These are phyloP conservation scores for Chrysopilus asiliformis DNA, from an alignment of 2,888 invertebrate genomes.

Conservation along the genomic window DNA sequence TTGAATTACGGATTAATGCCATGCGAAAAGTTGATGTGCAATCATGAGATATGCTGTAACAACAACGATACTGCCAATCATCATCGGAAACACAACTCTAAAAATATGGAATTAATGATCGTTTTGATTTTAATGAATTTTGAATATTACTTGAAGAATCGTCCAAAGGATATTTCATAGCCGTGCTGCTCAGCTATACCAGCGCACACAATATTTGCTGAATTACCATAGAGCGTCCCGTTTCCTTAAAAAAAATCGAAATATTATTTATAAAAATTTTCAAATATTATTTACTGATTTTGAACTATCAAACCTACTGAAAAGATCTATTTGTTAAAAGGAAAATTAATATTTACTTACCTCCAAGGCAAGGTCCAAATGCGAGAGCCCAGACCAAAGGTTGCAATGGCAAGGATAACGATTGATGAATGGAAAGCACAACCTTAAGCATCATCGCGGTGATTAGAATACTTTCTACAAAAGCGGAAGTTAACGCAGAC, in stretches of 20 bases:
- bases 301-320: too few species aligned
- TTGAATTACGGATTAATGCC: too few species aligned
- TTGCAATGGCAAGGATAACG: slow-evolving; percentile 55
- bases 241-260: slow-evolving; percentile 47
- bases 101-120: slow-evolving; percentile 17
- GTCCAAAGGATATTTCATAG: slow-evolving; percentile 67
- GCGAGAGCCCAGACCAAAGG: slow-evolving; percentile 78
- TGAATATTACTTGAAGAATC: slow-evolving; percentile 56
- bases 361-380: slow-evolving; percentile 81
- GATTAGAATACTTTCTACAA: slow-evolving; percentile 83
- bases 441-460: slow-evolving; percentile 86
- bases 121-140: neutral
- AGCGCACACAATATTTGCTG: slow-evolving; percentile 82
- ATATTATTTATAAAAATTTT: too few species aligned
- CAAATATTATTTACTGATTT: too few species aligned
- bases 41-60: slow-evolving; percentile 55
- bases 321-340: neutral
- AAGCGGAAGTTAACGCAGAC: slow-evolving; percentile 74
- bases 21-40: slow-evolving; percentile 52
- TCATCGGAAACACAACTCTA: slow-evolving; percentile 73
- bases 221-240: slow-evolving; percentile 80
- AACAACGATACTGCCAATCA: slow-evolving; percentile 55
- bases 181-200: slow-evolving; percentile 88
- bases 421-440: slow-evolving; percentile 53
- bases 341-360: slow-evolving; percentile 25